Conservation (phyloP, 2,797 vertebrate species). For the Halcyon smyrnensis region DNA sequence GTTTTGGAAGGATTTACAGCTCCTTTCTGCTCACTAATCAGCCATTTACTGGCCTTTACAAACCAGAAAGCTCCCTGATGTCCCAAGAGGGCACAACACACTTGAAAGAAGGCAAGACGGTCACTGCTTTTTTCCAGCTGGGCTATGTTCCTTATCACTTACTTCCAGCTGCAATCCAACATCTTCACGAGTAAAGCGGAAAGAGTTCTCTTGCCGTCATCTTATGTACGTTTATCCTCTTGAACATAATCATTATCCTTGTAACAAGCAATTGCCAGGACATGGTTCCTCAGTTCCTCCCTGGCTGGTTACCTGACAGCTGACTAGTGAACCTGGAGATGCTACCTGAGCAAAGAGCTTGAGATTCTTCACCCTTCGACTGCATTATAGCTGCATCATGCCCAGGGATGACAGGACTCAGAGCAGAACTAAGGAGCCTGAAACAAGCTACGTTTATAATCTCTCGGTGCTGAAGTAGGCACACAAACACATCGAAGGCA, state of each 20-base stretch:
- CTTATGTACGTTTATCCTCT: not conserved
- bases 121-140: constrained; percentile 20
- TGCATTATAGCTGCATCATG: not conserved
- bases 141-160: constrained; percentile 15
- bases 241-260: not conserved
- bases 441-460: not conserved
- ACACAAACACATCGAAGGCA: not conserved
- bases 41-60: constrained; percentile 45
- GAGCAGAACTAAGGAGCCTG: not conserved
- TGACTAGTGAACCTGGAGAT: not conserved
- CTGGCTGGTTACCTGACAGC: not conserved
- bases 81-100: not conserved
- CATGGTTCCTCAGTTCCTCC: not conserved
- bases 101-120: constrained; percentile 30
- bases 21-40: constrained; percentile 54
- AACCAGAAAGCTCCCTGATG: constrained; percentile 27
- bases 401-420: not conserved
- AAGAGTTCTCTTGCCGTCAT: not conserved
- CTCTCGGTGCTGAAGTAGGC: not conserved
- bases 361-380: not conserved
- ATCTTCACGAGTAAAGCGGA: not conserved
- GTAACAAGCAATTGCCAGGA: not conserved
- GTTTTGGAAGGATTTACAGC: constrained; percentile 48
- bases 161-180: constrained; percentile 41
- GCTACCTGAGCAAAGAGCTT: not conserved